Base-by-base conservation (phyloP, 1,140 invertebrate species). In the Drosophila jambulina region DNA sequence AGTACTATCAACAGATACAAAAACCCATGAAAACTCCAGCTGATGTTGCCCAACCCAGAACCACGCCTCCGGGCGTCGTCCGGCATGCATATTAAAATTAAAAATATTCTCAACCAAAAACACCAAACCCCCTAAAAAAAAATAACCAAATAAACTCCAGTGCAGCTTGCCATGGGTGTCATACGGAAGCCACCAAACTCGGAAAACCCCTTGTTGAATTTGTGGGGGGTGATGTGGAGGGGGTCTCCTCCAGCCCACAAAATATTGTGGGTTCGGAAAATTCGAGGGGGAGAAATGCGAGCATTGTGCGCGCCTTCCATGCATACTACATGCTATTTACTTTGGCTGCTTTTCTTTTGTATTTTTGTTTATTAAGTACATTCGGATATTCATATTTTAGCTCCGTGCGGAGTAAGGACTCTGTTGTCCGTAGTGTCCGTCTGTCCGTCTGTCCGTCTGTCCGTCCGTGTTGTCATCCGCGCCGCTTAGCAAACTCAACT, bases 341-440 rank as follows among this genome's bases (percentile, higher is more conserved):
- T 82, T 81, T 77, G 79, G 48, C 67, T 70, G 68, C 75, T 58
- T 80, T 80, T 81, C 79, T 74, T 82, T 78, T 78, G 79, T 82
- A 42, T 74, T 78, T 78, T 72, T 82, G 80, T 78, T 82, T 82
- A 74, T 78, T 74, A 78, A 82, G 78, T 82, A 81, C 74, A 72
- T 77, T 80, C 60, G 61, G 78, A 65, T 72, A 72, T 81, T 81
- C 75, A 82, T 82, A 82, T 81, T 79, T 78, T 72, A 72, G 53
- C 69, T 49, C 38, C 15, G 23, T 19, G 13, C 34, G 46, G 36
- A 54, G 38, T 46, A 7, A 10, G 57, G 40, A 60, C 29, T 63
- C 21, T 21, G 45, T 53, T 27, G 48, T 38, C 42, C 56, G 40
- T 34, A 6, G 23, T 34, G 51, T 53, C 29, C 29, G 12, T 10